phyloP scores from a whole-genome alignment of 2,797 vertebrate species.

The Oceanodroma leucorhoa region DNA sequence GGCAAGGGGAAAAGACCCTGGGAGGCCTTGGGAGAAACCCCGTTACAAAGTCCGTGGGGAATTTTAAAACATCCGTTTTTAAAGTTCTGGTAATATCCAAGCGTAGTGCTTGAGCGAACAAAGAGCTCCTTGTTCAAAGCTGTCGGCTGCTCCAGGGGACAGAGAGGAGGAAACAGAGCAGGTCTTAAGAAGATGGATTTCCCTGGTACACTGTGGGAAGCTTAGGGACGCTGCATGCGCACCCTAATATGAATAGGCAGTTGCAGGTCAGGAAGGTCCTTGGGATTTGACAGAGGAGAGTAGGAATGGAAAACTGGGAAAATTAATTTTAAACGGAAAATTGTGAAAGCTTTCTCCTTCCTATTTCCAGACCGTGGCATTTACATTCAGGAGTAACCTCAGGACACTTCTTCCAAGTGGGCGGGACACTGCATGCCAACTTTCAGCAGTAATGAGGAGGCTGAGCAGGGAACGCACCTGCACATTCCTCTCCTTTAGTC shows the following conservation, averaged over 20 bases:
- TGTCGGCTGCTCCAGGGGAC: neutral
- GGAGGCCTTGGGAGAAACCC: neutral
- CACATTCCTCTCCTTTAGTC: neutral
- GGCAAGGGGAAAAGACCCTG: neutral
- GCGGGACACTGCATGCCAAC: neutral
- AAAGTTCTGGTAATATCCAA: neutral
- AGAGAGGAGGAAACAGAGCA: neutral
- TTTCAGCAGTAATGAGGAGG: neutral
- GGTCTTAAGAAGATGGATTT: neutral
- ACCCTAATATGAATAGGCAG: neutral
- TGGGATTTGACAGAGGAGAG: neutral
- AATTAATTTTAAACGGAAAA: neutral
- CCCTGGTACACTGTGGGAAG: neutral
- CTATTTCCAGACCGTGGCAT: neutral
- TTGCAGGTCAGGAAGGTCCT: neutral
- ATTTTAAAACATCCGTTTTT: neutral
- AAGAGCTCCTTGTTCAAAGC: neutral
- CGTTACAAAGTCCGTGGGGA: neutral
- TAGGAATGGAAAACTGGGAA: neutral
- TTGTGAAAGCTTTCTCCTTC: neutral
- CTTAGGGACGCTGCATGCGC: neutral
- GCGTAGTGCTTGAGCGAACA: neutral
- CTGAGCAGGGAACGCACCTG: neutral
- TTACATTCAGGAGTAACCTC: conserved; percentile 13
- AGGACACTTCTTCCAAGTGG: conserved; percentile 19